Evolutionary conservation across 2,888 invertebrate species (phyloP).

Genomic region (Hydriomena furcata): DNA sequence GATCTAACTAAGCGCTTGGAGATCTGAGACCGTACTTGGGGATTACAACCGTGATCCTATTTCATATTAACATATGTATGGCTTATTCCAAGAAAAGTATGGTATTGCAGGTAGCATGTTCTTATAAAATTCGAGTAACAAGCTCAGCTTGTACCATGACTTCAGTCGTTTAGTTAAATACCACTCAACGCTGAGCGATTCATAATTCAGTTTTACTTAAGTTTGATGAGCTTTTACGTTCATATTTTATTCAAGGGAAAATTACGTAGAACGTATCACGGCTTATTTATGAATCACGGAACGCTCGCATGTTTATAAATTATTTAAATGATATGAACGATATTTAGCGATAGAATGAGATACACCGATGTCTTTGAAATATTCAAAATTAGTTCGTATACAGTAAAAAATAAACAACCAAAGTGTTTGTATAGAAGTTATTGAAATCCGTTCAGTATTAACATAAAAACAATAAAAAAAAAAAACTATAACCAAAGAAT

Average conservation of each 20-base stretch:
- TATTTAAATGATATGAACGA: constrained; percentile 19
- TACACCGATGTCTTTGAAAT: neutral
- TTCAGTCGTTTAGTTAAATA: constrained; percentile 27
- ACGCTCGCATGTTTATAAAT: constrained; percentile 22
- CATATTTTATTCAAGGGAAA: constrained; percentile 39
- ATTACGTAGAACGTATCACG: constrained; percentile 31
- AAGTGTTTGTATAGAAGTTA: no score
- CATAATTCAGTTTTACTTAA: constrained; percentile 40
- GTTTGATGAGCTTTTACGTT: constrained; percentile 36
- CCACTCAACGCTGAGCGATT: constrained; percentile 31
- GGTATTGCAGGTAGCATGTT: neutral
- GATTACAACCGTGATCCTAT: no score
- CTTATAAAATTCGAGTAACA: constrained; percentile 1
- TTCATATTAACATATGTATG: no score
- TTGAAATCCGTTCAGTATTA: no score
- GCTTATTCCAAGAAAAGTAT: no score
- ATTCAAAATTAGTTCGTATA: no score
- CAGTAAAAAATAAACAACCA: no score
- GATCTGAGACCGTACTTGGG: no score
- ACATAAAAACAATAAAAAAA: no score
- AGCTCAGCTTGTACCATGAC: constrained; percentile 9
- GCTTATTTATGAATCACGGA: constrained; percentile 31
- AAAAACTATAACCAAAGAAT: no score
- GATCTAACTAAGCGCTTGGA: no score
- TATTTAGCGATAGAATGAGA: constrained; percentile 15